These are phyloP conservation scores for Maniola jurtina DNA, from an alignment of 1,140 invertebrate species.

Conservation along the genomic window DNA sequence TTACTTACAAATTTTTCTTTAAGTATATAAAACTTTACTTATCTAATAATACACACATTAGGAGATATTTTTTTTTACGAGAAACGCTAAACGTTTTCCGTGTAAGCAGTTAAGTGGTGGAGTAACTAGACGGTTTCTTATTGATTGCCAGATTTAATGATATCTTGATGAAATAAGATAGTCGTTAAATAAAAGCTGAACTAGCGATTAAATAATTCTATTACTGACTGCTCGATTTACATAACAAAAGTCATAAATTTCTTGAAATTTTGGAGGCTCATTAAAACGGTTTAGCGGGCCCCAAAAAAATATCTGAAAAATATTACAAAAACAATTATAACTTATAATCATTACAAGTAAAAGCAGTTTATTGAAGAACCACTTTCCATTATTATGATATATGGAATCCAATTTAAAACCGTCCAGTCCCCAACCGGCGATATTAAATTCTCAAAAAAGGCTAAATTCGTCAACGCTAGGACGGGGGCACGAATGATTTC, in stretches of 20 bases:
- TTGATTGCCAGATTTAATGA: neutral
- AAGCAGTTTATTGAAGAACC: too few relatives aligned
- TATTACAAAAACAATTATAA: too few relatives aligned
- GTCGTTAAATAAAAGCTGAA: too few relatives aligned
- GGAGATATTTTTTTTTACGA: neutral
- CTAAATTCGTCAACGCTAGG: conserved; percentile 13
- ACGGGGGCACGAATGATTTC: conserved; percentile 26
- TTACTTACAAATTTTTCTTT: conserved; percentile 32
- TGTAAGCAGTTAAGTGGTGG: neutral
- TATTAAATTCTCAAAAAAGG: neutral
- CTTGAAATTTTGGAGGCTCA: too few relatives aligned
- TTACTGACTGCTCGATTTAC: too few relatives aligned
- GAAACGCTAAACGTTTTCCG: neutral
- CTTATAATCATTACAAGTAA: too few relatives aligned
- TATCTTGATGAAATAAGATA: too few relatives aligned
- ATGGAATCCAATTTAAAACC: neutral
- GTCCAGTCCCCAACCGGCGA: neutral
- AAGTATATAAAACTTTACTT: conserved; percentile 12
- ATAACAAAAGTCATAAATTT: too few relatives aligned
- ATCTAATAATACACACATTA: conserved; percentile 6
- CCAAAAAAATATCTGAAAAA: too few relatives aligned
- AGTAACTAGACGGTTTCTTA: neutral
- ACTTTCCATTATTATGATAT: too few relatives aligned
- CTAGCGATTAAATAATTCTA: too few relatives aligned
- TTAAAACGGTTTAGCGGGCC: too few relatives aligned